Evolutionary conservation across 2,888 invertebrate genomes (phyloP), one percentile per base, ranked within the genome.

Genomic region (Folsomia candida): DNA sequence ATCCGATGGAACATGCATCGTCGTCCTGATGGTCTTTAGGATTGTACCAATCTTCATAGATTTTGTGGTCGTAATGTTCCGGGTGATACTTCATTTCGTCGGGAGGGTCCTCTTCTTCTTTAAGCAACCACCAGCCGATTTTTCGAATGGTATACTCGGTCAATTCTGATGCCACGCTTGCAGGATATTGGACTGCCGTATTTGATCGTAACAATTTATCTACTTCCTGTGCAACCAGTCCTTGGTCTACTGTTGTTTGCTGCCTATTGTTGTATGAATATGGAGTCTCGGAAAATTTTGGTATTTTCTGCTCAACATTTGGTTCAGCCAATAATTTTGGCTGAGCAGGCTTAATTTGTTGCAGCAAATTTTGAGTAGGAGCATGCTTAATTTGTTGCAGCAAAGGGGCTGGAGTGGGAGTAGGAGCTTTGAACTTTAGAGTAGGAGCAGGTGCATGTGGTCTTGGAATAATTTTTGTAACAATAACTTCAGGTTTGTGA

Each of bases 101-200:
- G 9, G 71, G 57, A 22, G 74, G 74, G 26, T 71, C 67, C 22
- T 74, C 70, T 25, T 74, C 71, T 14, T 66, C 66, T 57, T 74
- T 74, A 11, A 74, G 37, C 58, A 74, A 24, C 74, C 74, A 74
- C 74, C 74, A 74, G 4, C 71, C 58, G 18, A 74, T 71, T 61
- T 74, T 74, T 22, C 69, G 71, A 2, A 74, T 68, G 0, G 74
- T 74, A 25, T 74, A 74, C 18, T 71, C 74, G 0, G 71, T 71
- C 6, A 74, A 22, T 20, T 69, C 69, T 18, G 61, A n/a, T n/a
- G n/a, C n/a, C n/a, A n/a, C n/a, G n/a, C n/a, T 69, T 3, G 60
- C 59, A 4, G 74, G 74, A 58, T 65, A 60, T 22, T 74, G 69
- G 1, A 74, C 67, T 47, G 64, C 51, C 9, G 65, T 62, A 25